Base-by-base conservation (phyloP, 2,888 invertebrate species). In the Lissocephala sabroskyi region DNA sequence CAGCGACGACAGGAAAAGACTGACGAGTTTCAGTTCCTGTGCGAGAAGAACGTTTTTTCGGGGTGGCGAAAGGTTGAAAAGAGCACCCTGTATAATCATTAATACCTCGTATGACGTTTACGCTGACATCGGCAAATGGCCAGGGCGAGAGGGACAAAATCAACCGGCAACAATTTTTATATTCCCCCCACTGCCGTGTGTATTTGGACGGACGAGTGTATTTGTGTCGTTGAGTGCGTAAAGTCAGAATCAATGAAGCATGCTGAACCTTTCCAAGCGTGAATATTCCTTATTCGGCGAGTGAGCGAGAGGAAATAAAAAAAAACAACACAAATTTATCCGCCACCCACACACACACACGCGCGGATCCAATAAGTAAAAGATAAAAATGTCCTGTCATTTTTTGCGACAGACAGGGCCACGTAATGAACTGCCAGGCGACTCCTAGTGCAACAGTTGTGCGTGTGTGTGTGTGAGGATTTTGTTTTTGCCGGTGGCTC, bases 241-340 rank as follows among this genome's bases (percentile, higher is more conserved):
- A 59, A 57, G 57, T 70, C 51, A 56, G 64, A 75, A 49, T 66
- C 78, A 77, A 60, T 75, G 73, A 78, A 70, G 67, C 75, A 66
- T 65, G 65, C 41, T 52, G 53, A 59, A 63, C 49, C 59, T 55
- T 59, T 42, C 63, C 65, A 77, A 63, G 66, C 74, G 70, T 74
- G 30, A 61, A 50, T 51, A 42, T 19, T 45, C 35, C 41, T 59
- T 56, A 47, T 54, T 64, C 53, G 41, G 18, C 55, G 44, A 45
- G 52, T 39, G 32, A 39, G 18, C 55, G 44, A 45, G 52, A 45
- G 32, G 19, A 39, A 39, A 45, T 36, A 36, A 48, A 36, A 36
- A 36, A 56, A 59, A 45, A 3, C 19, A 13, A 35, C 32, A 39
- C 52, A 23, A 23, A 23, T 23, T 5, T 23, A 23, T 23, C 23